These are phyloP conservation scores for Heterochromis multidens DNA, from an alignment of 2,113 vertebrate species.

Conservation along the genomic window DNA sequence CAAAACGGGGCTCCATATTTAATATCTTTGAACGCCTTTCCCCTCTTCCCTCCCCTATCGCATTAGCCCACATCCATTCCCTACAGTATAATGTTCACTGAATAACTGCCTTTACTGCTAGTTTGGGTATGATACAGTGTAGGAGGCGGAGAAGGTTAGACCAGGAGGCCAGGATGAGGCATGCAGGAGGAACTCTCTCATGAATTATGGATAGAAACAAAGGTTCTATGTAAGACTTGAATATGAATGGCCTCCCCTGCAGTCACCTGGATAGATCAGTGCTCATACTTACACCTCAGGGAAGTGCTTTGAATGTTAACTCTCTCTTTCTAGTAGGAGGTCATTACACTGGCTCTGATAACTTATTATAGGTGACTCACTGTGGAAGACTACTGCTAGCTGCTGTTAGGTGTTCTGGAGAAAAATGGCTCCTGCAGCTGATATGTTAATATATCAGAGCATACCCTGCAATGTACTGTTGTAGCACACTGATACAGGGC, in stretches of 20 bases:
- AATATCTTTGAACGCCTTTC: conserved; percentile 22
- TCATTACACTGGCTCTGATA: conserved; percentile 26
- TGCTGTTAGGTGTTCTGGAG: not conserved
- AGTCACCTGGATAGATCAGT: conserved; percentile 54
- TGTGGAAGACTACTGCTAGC: not conserved
- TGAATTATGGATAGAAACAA: conserved; percentile 63
- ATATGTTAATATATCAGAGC: not conserved
- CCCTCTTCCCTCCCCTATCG: not conserved
- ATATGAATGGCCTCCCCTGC: conserved; percentile 65
- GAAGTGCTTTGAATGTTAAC: conserved; percentile 57
- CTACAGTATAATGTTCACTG: conserved; percentile 33
- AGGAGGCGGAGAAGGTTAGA: conserved; percentile 16
- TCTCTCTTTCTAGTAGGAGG: not conserved
- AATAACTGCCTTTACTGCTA: conserved; percentile 34
- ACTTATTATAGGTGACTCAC: conserved; percentile 13
- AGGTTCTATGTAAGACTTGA: conserved; percentile 52
- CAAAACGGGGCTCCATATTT: conserved; percentile 16
- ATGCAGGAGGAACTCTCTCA: conserved; percentile 31
- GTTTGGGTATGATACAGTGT: conserved; percentile 40
- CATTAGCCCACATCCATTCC: conserved; percentile 29
- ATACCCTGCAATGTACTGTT: not conserved
- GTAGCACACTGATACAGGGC: not conserved
- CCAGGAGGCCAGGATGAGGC: conserved; percentile 34
- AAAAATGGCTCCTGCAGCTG: not conserved
- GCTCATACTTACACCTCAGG: conserved; percentile 45